Evolutionary conservation across 1,140 invertebrate genomes (phyloP), one percentile per base, ranked within the genome.

Genomic region (Fopius arisanus): DNA sequence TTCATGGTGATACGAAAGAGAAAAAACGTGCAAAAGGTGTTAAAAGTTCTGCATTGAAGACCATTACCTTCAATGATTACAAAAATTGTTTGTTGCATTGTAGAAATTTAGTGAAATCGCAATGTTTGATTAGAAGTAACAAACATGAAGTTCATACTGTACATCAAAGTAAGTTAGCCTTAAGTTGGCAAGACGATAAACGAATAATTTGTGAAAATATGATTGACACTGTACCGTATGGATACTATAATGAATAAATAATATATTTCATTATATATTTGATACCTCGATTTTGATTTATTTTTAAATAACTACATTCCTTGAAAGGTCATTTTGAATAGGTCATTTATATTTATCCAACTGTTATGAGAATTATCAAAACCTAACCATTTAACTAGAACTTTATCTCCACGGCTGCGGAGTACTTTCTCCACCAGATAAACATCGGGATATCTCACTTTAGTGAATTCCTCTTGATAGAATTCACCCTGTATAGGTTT

Each of bases 21-120:
- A 54, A 54, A 67, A 76, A 74, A 23, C 66, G 72, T 51, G 66
- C 72, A 7, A 74, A 76, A 69, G 75, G 75, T 41, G 33, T 76
- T 12, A 76, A 74, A 65, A 66, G 31, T 31, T 41, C 40, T 33
- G 67, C 67, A 7, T 12, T 74, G 12, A 65, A 74, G n/a, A 70
- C 12, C 2, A 66, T 66, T n/a, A 33, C 23, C 4, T 68, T 68
- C 28, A n/a, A 68, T 41, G 67, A 65, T 59, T 74, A 74, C 28
- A 70, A 67, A 65, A 33, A 70, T 1, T 77, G 67, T 75, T 62
- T 68, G 3, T 5, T 43, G 9, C 1, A 48, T 41, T 7, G 28
- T 21, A n/a, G 43, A 19, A 7, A 10, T 12, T 6, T 37, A 6
- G 33, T 6, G 12, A 37, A 37, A 37, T 37, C 4, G 4, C 33